Percentiles rank a stretch among this genome's conserved stretches.
phyloP scores from a whole-genome alignment of 1,140 invertebrate species.

The Druon quercuslanigerum region DNA sequence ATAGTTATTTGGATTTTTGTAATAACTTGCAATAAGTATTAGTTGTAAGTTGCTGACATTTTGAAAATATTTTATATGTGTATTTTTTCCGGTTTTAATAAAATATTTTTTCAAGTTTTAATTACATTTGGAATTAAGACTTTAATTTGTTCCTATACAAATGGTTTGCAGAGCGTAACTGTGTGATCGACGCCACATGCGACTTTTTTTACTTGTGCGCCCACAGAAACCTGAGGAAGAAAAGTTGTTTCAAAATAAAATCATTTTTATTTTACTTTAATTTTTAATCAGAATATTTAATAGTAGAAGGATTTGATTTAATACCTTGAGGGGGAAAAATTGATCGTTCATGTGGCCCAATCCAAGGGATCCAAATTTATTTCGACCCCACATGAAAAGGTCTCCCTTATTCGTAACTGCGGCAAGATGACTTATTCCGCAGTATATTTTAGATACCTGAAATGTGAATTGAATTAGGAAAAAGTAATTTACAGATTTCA shows the following conservation, averaged over 20 bases:
- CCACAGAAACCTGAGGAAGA: slow-evolving; percentile 80
- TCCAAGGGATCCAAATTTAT: slow-evolving; percentile 88
- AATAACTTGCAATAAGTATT: neutral
- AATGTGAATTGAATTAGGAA: neutral
- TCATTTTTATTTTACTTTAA: slow-evolving; percentile 26
- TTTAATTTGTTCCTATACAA: slow-evolving; percentile 72
- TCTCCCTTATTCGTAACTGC: slow-evolving; percentile 88
- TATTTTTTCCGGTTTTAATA: slow-evolving; percentile 28
- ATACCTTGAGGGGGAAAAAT: slow-evolving; percentile 90
- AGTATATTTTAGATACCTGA: slow-evolving; percentile 78
- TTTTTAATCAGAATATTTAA: slow-evolving; percentile 18
- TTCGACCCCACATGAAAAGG: slow-evolving; percentile 93
- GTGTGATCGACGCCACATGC: slow-evolving; percentile 91
- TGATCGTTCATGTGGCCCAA: slow-evolving; percentile 88
- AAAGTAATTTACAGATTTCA: neutral
- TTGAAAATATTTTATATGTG: slow-evolving; percentile 27
- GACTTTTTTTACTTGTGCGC: slow-evolving; percentile 83
- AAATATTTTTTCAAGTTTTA: slow-evolving; percentile 26
- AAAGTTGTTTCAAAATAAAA: slow-evolving; percentile 15
- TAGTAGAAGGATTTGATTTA: slow-evolving; percentile 36
- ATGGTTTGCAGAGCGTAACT: slow-evolving; percentile 85
- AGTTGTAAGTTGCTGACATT: slow-evolving; percentile 4
- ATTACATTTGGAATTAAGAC: neutral
- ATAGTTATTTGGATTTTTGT: neutral
- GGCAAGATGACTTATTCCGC: slow-evolving; percentile 87